Evolutionary conservation across 2,888 invertebrate genomes (phyloP).

Genomic region (Steinernema carpocapsae): DNA sequence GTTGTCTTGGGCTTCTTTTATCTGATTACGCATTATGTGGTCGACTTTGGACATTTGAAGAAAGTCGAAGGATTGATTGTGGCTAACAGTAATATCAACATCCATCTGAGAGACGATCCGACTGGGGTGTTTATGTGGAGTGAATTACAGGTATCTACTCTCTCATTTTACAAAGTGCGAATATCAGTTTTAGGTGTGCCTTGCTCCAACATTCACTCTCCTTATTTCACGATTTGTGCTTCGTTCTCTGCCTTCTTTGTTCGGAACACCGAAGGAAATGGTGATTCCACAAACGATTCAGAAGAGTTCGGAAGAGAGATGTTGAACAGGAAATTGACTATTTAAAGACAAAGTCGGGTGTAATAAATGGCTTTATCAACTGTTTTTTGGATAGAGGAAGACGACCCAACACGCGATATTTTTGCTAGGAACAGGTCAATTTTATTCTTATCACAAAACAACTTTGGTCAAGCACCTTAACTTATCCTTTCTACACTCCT

Average conservation of each 20-base stretch:
- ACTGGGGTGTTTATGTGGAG: conserved; percentile 26
- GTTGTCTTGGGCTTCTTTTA: conserved; percentile 26
- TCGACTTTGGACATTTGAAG: conserved; percentile 30
- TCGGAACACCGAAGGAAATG: background rate
- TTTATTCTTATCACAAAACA: background rate
- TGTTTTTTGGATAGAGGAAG: too few species aligned
- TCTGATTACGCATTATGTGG: background rate
- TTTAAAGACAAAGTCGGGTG: background rate
- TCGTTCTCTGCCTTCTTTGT: conserved; percentile 5
- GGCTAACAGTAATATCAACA: background rate
- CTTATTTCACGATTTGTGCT: conserved; percentile 1
- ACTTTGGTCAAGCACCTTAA: background rate
- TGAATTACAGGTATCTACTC: conserved; percentile 6
- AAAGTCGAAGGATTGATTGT: background rate
- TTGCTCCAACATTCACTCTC: background rate
- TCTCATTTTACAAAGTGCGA: too few species aligned
- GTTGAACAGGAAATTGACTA: background rate
- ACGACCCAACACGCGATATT: too few species aligned
- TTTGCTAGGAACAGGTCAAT: too few species aligned
- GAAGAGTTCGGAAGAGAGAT: background rate
- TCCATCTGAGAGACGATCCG: background rate
- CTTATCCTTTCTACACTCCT: background rate
- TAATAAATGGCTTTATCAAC: conserved; percentile 30
- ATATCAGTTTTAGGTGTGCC: background rate
- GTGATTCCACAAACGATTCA: background rate